Conservation (phyloP, 2,797 vertebrate genomes). For the Chaenodraco wilsoni region DNA sequence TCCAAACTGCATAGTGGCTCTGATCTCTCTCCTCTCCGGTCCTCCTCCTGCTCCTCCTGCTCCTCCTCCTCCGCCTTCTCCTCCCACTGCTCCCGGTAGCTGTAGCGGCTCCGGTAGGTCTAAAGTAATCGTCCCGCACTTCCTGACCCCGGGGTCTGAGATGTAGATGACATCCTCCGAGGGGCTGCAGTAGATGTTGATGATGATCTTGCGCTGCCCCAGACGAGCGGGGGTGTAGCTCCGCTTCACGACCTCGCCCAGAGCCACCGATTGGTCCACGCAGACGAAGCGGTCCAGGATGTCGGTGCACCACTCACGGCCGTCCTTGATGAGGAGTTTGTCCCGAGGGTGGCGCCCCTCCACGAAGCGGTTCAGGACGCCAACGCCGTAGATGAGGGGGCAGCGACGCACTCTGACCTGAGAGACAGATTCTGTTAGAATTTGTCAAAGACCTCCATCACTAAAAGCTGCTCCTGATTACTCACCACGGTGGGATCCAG, state of each 20-base stretch:
- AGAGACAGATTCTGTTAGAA: not conserved
- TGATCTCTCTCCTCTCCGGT: conserved; percentile 90
- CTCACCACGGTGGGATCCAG: conserved; percentile 92
- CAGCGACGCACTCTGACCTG: conserved; percentile 90
- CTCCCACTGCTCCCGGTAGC: conserved; percentile 50
- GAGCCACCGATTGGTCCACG: conserved; percentile 93
- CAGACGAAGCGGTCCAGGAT: conserved; percentile 95
- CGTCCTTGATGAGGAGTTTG: conserved; percentile 94
- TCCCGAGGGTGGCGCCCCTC: conserved; percentile 90
- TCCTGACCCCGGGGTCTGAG: conserved; percentile 91
- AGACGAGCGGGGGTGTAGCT: conserved; percentile 94
- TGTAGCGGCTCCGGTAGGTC: conserved; percentile 83
- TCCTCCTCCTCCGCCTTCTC: conserved; percentile 11
- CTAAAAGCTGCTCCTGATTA: not conserved
- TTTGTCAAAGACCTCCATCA: not conserved
- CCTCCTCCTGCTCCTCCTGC: conserved; percentile 26
- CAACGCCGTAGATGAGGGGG: conserved; percentile 93
- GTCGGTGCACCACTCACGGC: conserved; percentile 95
- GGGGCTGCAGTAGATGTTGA: conserved; percentile 94
- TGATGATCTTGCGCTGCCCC: conserved; percentile 93
- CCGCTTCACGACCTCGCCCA: conserved; percentile 92
- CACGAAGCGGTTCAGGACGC: conserved; percentile 93
- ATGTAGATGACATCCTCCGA: conserved; percentile 91
- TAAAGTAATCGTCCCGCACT: conserved; percentile 92
- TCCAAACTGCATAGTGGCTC: conserved; percentile 95